These are phyloP conservation scores for Steromphala cineraria DNA, from an alignment of 2,888 invertebrate genomes.

Conservation along the genomic window DNA sequence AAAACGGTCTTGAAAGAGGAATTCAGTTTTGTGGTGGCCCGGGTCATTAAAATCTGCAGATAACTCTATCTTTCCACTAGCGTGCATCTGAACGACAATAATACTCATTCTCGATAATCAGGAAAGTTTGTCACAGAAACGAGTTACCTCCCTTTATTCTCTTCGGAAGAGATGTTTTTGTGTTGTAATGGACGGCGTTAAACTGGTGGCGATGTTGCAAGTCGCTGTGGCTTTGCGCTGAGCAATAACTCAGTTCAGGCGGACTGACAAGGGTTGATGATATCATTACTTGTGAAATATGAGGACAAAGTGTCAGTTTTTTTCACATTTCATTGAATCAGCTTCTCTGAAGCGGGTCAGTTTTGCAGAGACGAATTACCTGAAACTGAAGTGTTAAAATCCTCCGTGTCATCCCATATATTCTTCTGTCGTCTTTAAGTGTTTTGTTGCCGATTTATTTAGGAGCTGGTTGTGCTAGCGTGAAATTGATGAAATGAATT, in stretches of 20 bases:
- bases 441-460: not conserved
- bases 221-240: not conserved
- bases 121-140: not conserved
- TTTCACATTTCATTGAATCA: not conserved
- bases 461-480: not conserved
- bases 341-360: not conserved
- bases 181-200: not conserved
- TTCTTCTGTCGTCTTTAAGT: not conserved
- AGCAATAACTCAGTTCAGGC: not conserved
- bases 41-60: no score
- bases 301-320: not conserved
- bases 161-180: not conserved
- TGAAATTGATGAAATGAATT: conserved; percentile 2
- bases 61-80: not conserved
- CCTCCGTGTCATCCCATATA: not conserved
- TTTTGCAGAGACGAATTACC: not conserved
- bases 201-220: not conserved
- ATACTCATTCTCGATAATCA: not conserved
- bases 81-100: not conserved
- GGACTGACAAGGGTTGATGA: not conserved
- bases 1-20: no score
- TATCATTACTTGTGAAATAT: not conserved
- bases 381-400: not conserved
- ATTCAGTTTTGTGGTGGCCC: no score
- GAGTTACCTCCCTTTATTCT: not conserved